Conservation (phyloP, 2,113 vertebrate genomes). For the Bos indicus region DNA sequence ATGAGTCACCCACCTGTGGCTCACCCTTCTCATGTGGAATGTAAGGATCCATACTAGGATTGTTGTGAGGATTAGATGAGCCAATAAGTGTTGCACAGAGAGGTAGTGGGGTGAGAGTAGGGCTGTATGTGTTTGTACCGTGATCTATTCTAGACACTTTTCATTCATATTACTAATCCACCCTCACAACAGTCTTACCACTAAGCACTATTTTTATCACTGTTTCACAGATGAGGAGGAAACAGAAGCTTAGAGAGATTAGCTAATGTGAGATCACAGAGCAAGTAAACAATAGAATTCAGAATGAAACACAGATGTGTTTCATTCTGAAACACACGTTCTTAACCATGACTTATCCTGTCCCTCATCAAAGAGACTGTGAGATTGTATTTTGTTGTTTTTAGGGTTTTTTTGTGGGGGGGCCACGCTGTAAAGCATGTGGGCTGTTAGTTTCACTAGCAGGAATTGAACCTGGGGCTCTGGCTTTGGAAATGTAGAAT, state of each 20-base stretch:
- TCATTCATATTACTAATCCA: background rate
- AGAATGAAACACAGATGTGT: background rate
- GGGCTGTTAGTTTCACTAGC: background rate
- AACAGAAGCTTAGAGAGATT: background rate
- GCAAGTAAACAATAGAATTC: background rate
- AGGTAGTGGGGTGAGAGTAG: background rate
- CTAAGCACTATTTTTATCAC: background rate
- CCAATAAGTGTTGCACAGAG: background rate
- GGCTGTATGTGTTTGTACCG: background rate
- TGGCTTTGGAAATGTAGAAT: background rate
- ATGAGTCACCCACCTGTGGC: background rate
- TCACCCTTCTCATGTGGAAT: background rate
- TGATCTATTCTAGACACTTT: background rate
- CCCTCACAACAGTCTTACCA: background rate
- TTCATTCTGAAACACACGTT: background rate
- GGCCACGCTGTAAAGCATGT: background rate
- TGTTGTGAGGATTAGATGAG: background rate
- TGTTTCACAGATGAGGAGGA: background rate
- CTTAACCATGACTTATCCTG: background rate
- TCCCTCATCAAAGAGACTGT: background rate
- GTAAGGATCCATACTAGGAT: background rate
- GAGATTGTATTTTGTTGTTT: background rate
- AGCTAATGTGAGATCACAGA: background rate
- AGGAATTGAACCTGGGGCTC: background rate
- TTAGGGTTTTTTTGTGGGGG: fast-evolving